phyloP scores from a whole-genome alignment of 2,113 vertebrate species.

The Anoplopoma fimbria region DNA sequence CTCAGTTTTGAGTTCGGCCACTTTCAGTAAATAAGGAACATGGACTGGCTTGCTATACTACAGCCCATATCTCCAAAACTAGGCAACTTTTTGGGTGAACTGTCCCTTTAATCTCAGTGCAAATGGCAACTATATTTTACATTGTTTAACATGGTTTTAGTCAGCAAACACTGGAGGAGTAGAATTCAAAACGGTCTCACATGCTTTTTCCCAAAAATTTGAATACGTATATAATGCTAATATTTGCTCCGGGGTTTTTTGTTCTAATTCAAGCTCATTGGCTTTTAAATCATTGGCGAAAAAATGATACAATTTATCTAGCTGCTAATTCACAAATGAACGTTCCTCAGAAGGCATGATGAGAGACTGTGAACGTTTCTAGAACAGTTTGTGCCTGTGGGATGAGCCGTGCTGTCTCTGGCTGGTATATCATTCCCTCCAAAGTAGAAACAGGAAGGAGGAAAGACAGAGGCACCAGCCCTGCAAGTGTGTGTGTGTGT shows the following conservation, averaged over 20 bases:
- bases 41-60: too few relatives aligned
- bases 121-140: neutral
- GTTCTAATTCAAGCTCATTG: neutral
- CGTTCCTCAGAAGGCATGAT: neutral
- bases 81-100: too few relatives aligned
- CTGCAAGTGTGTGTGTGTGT: neutral
- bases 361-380: slow-evolving; percentile 5
- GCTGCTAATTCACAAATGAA: slow-evolving; percentile 2
- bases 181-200: neutral
- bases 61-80: neutral
- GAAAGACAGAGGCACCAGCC: slow-evolving; percentile 5
- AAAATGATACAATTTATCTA: neutral
- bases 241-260: too few relatives aligned
- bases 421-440: slow-evolving; percentile 8
- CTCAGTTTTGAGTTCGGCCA: neutral
- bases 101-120: neutral
- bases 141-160: neutral
- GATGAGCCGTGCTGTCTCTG: slow-evolving; percentile 15
- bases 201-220: neutral
- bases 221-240: neutral
- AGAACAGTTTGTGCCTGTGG: slow-evolving; percentile 38
- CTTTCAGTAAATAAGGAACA: neutral
- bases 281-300: neutral
- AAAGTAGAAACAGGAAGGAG: slow-evolving; percentile 32
- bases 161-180: neutral